These are phyloP conservation scores for Ophioninae sp. DNA, from an alignment of 2,888 invertebrate species.

Conservation along the genomic window DNA sequence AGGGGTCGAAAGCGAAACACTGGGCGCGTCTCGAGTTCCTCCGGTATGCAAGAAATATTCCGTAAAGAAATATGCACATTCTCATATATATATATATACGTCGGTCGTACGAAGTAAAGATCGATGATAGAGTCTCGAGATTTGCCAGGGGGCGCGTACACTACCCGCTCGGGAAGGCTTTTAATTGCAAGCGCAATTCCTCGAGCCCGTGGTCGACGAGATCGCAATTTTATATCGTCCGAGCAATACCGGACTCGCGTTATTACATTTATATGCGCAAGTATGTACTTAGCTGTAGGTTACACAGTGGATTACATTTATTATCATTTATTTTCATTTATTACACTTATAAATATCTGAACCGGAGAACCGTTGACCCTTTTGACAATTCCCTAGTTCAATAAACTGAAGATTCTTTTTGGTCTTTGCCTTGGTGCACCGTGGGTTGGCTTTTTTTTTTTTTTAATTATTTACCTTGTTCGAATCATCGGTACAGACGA, in stretches of 20 bases:
- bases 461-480: no score
- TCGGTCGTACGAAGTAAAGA: slow-evolving; percentile 46
- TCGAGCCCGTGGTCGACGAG: slow-evolving; percentile 24
- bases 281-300: not conserved
- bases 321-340: slow-evolving; percentile 20
- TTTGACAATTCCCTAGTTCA: slow-evolving; percentile 9
- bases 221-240: slow-evolving; percentile 48
- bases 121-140: slow-evolving; percentile 60
- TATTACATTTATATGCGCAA: slow-evolving; percentile 43
- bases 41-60: slow-evolving; percentile 22
- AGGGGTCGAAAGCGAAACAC: slow-evolving; percentile 43
- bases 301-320: slow-evolving; percentile 2
- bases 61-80: not conserved
- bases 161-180: slow-evolving; percentile 56
- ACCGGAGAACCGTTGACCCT: slow-evolving; percentile 1
- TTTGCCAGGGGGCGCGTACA: slow-evolving; percentile 57
- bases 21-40: slow-evolving; percentile 60
- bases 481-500: not conserved
- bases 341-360: slow-evolving; percentile 13
- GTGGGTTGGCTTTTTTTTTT: no score
- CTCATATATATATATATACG: not conserved
- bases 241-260: slow-evolving; percentile 22
- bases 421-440: not conserved
- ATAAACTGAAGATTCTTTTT: not conserved
- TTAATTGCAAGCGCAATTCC: slow-evolving; percentile 58